These are phyloP conservation scores for Tetropium fuscum DNA, from an alignment of 2,888 invertebrate genomes.

Conservation along the genomic window DNA sequence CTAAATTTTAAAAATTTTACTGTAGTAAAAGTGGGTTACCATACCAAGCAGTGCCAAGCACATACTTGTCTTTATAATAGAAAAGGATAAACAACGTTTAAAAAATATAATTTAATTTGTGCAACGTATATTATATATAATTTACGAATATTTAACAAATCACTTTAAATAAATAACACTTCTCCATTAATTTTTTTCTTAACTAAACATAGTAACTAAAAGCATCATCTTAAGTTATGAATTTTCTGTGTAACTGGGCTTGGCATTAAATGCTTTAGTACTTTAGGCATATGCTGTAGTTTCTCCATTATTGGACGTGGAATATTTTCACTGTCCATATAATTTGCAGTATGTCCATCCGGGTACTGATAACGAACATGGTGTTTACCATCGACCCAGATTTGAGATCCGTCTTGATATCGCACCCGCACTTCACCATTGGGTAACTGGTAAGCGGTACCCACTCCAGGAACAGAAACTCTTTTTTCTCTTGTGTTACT, in stretches of 20 bases:
- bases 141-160: constrained; percentile 12
- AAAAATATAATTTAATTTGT: constrained; percentile 19
- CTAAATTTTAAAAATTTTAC: too few species aligned
- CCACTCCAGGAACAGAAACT: constrained; percentile 61
- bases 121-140: constrained; percentile 11
- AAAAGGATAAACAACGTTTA: too few species aligned
- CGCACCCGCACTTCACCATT: constrained; percentile 61
- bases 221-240: constrained; percentile 48
- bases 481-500: constrained; percentile 52
- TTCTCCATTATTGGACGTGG: constrained; percentile 65
- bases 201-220: constrained; percentile 3
- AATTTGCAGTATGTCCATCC: constrained; percentile 58
- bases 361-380: constrained; percentile 57
- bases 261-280: constrained; percentile 65
- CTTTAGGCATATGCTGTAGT: constrained; percentile 65
- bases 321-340: constrained; percentile 59
- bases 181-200: constrained; percentile 6
- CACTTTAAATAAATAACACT: constrained; percentile 21
- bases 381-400: constrained; percentile 60
- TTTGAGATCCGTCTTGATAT: constrained; percentile 60
- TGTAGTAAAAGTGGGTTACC: too few species aligned
- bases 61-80: too few species aligned
- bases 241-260: constrained; percentile 53
- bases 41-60: too few species aligned
- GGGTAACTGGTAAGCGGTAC: constrained; percentile 59